Evolutionary conservation across 1,140 invertebrate species (phyloP).

Genomic region (Babylonia areolata): DNA sequence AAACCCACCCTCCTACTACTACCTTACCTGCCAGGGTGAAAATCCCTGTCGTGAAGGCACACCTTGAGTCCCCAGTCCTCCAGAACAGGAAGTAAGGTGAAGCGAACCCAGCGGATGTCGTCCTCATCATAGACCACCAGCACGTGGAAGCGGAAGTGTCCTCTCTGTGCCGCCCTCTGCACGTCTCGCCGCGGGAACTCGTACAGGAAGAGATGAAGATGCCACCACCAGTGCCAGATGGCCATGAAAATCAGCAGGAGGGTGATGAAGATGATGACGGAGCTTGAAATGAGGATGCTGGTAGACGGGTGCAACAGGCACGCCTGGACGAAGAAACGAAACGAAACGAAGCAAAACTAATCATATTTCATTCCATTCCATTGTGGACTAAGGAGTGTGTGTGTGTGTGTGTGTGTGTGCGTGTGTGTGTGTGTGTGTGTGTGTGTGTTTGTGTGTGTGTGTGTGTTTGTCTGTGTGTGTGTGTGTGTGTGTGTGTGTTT

Average conservation of each 20-base stretch:
- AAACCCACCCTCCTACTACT: too few species aligned
- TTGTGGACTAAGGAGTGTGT: too few species aligned
- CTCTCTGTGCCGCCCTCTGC: too few species aligned
- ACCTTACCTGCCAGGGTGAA: slow-evolving; percentile 41
- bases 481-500: too few species aligned
- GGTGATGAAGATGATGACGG: neutral
- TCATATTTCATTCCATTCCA: too few species aligned
- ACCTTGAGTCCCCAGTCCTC: slow-evolving; percentile 44
- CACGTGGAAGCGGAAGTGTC: slow-evolving; percentile 31
- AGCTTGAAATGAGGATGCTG: neutral
- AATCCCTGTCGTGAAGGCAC: slow-evolving; percentile 55
- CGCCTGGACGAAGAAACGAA: too few species aligned
- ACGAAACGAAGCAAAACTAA: too few species aligned
- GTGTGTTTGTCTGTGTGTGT: too few species aligned
- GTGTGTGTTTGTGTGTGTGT: too few species aligned
- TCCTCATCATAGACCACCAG: slow-evolving; percentile 49
- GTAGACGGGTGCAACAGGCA: neutral
- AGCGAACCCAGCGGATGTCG: slow-evolving; percentile 44
- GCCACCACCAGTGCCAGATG: slow-evolving; percentile 7
- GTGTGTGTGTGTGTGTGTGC: too few species aligned
- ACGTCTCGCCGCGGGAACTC: neutral
- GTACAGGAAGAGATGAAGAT: neutral
- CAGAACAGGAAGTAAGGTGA: slow-evolving; percentile 36
- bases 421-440: too few species aligned
- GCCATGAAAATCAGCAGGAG: neutral